Evolutionary conservation across 2,113 vertebrate species (phyloP), one percentile per base, ranked within the genome.

Genomic region (Sitta europaea): DNA sequence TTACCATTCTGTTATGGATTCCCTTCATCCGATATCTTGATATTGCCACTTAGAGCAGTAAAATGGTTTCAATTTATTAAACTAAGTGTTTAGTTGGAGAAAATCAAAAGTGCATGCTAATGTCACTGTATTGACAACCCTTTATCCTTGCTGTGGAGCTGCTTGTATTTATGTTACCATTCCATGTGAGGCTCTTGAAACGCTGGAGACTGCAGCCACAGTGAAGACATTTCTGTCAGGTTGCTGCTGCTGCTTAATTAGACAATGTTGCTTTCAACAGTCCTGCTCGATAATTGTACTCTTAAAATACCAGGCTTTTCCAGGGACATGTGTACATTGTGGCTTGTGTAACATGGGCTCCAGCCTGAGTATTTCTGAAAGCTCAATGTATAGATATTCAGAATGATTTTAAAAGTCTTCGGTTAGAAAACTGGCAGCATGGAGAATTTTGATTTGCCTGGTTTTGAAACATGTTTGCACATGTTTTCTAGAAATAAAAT

Each of bases 51-150:
- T 94, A 65, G 6, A 59, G 72, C 66, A 36, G 59, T 58, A 82
- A 94, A 96, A 89, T 89, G 70, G 42, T 89, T 88, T 91, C 43
- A 54, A 47, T 95, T 92, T 96, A 92, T 93, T 93, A 93, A 88
- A 53, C 85, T 94, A 91, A 94, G 55, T 84, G 42, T 91, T 94
- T 95, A 94, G 72, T 36, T 84, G 76, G 61, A 85, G 85, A 92
- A 90, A 91, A 94, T 95, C 63, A 94, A 73, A 97, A 94, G 72
- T 77, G 67, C 83, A 70, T 88, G 71, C 92, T 95, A 96, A 93
- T 93, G 81, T 85, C 81, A 82, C 54, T 77, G 40, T 93, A 95
- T 94, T 96, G 96, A 96, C 93, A 94, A 29, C 24, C 61, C 74
- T 97, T 97, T 85, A 90, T 90, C 65, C 66, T 77, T 0, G 0